Evolutionary conservation across 2,888 invertebrate genomes (phyloP).

Genomic region (Conomelus anceps): DNA sequence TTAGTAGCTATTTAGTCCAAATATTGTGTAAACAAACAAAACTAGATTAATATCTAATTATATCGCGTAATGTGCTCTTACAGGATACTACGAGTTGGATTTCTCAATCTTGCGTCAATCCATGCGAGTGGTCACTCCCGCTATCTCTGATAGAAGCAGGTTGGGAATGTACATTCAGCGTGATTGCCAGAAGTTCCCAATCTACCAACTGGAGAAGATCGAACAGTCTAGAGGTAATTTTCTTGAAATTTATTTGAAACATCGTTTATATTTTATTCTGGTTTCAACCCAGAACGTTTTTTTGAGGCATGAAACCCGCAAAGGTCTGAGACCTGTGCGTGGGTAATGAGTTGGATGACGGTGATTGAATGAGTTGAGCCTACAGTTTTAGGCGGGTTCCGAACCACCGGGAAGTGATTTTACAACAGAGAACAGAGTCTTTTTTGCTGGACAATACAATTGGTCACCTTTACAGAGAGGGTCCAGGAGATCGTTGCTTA

Average conservation of each 20-base stretch:
- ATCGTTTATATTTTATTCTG: slow-evolving; percentile 11
- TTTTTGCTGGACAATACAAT: too few relatives aligned
- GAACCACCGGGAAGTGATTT: too few relatives aligned
- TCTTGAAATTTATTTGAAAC: neutral
- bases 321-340: too few relatives aligned
- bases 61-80: slow-evolving; percentile 22
- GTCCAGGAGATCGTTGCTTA: too few relatives aligned
- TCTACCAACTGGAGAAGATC: slow-evolving; percentile 65
- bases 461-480: too few relatives aligned
- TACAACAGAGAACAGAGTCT: too few relatives aligned
- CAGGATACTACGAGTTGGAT: slow-evolving; percentile 71
- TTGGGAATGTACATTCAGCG: slow-evolving; percentile 63
- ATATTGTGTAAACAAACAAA: too few relatives aligned
- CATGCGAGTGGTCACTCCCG: slow-evolving; percentile 67
- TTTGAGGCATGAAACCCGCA: too few relatives aligned
- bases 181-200: slow-evolving; percentile 62
- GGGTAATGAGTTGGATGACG: too few relatives aligned
- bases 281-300: neutral
- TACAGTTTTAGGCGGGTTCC: too few relatives aligned
- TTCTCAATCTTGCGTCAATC: slow-evolving; percentile 67
- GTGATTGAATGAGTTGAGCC: too few relatives aligned
- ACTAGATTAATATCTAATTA: neutral
- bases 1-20: too few relatives aligned
- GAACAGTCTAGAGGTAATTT: slow-evolving; percentile 53
- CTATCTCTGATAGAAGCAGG: slow-evolving; percentile 54